These are phyloP conservation scores for Melieria omissa DNA, from an alignment of 2,888 invertebrate genomes.

Conservation along the genomic window DNA sequence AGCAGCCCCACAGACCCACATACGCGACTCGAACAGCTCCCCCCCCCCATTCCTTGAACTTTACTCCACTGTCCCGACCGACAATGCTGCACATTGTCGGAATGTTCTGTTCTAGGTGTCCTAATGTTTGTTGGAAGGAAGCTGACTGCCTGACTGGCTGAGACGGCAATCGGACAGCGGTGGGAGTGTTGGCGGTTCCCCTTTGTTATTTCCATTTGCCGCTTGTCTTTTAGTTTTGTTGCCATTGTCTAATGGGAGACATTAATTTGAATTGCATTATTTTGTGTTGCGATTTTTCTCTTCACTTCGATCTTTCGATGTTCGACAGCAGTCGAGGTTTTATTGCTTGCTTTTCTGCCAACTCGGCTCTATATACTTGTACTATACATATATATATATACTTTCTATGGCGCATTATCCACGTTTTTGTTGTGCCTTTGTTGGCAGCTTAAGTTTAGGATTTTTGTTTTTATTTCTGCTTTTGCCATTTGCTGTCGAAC, in stretches of 20 bases:
- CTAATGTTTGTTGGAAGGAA: not conserved
- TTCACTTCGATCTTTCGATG: not conserved
- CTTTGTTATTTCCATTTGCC: not conserved
- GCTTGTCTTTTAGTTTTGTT: not conserved
- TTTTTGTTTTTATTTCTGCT: not conserved
- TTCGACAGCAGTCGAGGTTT: not conserved
- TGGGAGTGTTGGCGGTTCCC: not conserved
- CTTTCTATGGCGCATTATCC: no score
- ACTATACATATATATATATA: no score
- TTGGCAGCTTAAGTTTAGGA: no score
- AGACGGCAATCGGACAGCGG: not conserved
- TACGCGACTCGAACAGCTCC: not conserved
- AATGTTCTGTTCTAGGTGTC: not conserved
- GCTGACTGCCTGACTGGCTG: not conserved
- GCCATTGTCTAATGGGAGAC: conserved; percentile 20
- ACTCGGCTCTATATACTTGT: no score
- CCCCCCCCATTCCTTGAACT: no score
- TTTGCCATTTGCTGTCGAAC: not conserved
- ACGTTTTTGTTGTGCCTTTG: no score
- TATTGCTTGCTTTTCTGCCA: no score
- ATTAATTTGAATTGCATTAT: conserved; percentile 33
- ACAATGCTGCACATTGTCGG: no score
- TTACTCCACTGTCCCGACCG: no score
- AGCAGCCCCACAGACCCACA: conserved; percentile 19
- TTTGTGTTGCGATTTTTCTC: conserved; percentile 23